phyloP scores from a whole-genome alignment of 92 coral and sea anemone species.

The Pocillopora grandis region DNA sequence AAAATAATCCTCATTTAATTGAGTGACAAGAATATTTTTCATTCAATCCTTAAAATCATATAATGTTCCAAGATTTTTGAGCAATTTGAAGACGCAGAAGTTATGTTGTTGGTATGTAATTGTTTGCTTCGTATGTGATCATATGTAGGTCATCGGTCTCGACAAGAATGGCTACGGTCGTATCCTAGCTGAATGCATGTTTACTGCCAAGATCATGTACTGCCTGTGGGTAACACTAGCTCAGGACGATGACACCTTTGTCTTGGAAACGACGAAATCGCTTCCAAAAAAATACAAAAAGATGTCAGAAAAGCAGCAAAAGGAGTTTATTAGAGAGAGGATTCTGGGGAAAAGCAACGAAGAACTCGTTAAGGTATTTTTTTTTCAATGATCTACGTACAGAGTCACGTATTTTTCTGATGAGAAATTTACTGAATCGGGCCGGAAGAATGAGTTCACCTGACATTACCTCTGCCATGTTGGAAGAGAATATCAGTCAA shows the following conservation, averaged over 20 bases:
- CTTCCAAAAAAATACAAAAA: conserved; percentile 42
- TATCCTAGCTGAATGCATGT: conserved; percentile 84
- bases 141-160: conserved; percentile 78
- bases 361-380: conserved; percentile 69
- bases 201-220: conserved; percentile 81
- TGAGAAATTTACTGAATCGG: too few species aligned
- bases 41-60: too few species aligned
- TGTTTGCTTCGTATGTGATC: background rate
- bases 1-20: too few species aligned
- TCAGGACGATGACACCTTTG: conserved; percentile 67
- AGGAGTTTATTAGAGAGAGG: conserved; percentile 48
- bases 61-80: too few species aligned
- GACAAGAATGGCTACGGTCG: conserved; percentile 89
- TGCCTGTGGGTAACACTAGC: conserved; percentile 85
- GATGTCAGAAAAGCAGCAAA: conserved; percentile 51
- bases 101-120: background rate
- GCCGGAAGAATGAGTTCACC: too few species aligned
- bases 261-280: conserved; percentile 66
- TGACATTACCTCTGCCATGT: too few species aligned
- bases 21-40: too few species aligned
- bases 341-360: conserved; percentile 79
- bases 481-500: too few species aligned
- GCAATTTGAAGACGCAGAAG: background rate
- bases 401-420: background rate
- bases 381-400: background rate